These are phyloP conservation scores for Megaceryle torquata DNA, from an alignment of 2,113 vertebrate species.

Conservation along the genomic window DNA sequence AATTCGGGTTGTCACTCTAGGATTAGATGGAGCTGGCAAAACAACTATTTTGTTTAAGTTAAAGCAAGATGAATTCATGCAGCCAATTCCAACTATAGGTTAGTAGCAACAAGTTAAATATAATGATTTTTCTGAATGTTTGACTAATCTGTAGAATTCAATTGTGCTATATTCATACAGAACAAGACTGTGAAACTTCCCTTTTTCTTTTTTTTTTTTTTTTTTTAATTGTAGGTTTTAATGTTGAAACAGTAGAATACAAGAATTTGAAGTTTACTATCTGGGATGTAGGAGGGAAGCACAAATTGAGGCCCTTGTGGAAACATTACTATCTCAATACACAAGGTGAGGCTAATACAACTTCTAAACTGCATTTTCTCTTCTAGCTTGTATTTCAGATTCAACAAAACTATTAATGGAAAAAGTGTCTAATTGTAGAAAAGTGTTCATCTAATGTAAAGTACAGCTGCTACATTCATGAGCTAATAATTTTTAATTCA, in stretches of 20 bases:
- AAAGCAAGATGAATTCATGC: constrained; percentile 99
- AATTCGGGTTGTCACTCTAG: constrained; percentile 95
- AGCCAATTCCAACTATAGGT: constrained; percentile 98
- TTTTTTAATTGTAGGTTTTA: constrained; percentile 81
- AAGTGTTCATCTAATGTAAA: background rate
- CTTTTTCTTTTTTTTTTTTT: constrained; percentile 11
- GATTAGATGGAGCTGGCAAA: constrained; percentile 95
- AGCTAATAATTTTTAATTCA: constrained; percentile 1
- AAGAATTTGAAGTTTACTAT: constrained; percentile 99
- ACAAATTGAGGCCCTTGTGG: constrained; percentile 95
- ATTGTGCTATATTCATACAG: background rate
- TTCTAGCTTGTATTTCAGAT: background rate
- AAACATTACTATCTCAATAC: constrained; percentile 99
- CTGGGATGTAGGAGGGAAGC: constrained; percentile 98
- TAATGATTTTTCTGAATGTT: background rate
- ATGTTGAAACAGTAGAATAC: constrained; percentile 98
- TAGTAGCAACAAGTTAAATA: constrained; percentile 32
- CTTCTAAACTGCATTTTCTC: background rate
- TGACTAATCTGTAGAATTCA: background rate
- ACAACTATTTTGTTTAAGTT: constrained; percentile 98
- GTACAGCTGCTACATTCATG: background rate
- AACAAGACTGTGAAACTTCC: constrained; percentile 9
- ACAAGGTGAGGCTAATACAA: constrained; percentile 81
- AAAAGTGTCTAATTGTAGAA: background rate
- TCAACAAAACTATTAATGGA: background rate